Conservation (phyloP, 2,888 invertebrate genomes). For the Xestia xanthographa region DNA sequence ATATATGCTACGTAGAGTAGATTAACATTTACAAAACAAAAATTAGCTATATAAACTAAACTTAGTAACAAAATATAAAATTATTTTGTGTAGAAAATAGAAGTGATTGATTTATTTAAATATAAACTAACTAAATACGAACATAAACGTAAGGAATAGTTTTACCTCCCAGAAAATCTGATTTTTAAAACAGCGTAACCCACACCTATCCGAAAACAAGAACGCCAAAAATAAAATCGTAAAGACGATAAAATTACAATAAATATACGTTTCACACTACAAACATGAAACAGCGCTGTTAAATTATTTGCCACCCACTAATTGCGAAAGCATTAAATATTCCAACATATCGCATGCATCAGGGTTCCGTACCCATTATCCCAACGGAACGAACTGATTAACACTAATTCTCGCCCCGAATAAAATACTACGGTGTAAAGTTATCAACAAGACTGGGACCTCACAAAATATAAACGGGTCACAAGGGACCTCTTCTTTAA, state of each 20-base stretch:
- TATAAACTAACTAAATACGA: neutral
- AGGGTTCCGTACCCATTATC: conserved; percentile 74
- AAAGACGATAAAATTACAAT: neutral
- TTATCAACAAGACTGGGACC: conserved; percentile 88
- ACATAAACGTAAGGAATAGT: too few species aligned
- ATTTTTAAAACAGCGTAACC: too few species aligned
- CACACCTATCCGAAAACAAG: neutral
- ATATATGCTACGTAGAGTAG: neutral
- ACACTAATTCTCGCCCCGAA: conserved; percentile 83
- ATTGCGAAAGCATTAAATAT: conserved; percentile 68
- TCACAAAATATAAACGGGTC: conserved; percentile 83
- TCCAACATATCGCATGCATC: conserved; percentile 76
- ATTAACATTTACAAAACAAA: too few species aligned
- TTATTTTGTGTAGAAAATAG: neutral
- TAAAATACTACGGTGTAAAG: conserved; percentile 87
- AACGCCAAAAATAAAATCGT: conserved; percentile 1
- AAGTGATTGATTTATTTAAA: neutral
- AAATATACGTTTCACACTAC: neutral
- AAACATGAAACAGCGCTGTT: conserved; percentile 39
- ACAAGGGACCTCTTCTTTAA: conserved; percentile 87
- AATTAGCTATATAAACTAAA: neutral
- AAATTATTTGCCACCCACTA: conserved; percentile 59
- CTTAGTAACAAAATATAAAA: neutral
- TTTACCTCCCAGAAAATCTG: too few species aligned
- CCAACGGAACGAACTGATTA: conserved; percentile 77